Evolutionary conservation across 2,113 vertebrate genomes (phyloP).

Genomic region (Cheirogaleus medius): DNA sequence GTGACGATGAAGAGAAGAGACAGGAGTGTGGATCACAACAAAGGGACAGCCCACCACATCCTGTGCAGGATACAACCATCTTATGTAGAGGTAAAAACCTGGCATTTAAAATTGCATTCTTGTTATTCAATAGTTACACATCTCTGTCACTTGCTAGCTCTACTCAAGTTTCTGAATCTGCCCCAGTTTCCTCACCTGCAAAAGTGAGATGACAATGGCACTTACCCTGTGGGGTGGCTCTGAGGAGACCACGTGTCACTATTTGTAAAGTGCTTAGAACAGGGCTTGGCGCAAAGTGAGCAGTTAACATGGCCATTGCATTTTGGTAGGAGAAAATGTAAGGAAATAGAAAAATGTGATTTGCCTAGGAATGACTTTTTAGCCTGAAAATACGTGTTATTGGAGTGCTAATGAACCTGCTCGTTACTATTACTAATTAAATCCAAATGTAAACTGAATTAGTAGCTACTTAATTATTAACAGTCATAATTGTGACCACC

Average conservation of each 20-base stretch:
- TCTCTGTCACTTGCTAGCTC: neutral
- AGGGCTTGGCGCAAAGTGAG: neutral
- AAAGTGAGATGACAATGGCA: neutral
- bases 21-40: neutral
- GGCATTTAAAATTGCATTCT: neutral
- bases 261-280: rapidly evolving
- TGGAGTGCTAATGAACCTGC: neutral
- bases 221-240: too few relatives aligned
- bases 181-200: neutral
- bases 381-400: neutral
- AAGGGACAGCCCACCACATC: rapidly evolving
- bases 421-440: neutral
- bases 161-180: neutral
- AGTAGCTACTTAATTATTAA: neutral
- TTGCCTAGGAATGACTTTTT: neutral
- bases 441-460: neutral
- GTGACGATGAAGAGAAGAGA: neutral
- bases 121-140: neutral
- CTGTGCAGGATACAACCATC: rapidly evolving
- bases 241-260: too few relatives aligned
- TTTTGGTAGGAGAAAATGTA: rapidly evolving
- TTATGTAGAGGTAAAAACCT: neutral
- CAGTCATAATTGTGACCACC: neutral
- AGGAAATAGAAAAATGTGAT: neutral
- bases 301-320: rapidly evolving